Evolutionary conservation across 92 coral and sea anemone species (phyloP).

Genomic region (Palythoa heliodiscus): DNA sequence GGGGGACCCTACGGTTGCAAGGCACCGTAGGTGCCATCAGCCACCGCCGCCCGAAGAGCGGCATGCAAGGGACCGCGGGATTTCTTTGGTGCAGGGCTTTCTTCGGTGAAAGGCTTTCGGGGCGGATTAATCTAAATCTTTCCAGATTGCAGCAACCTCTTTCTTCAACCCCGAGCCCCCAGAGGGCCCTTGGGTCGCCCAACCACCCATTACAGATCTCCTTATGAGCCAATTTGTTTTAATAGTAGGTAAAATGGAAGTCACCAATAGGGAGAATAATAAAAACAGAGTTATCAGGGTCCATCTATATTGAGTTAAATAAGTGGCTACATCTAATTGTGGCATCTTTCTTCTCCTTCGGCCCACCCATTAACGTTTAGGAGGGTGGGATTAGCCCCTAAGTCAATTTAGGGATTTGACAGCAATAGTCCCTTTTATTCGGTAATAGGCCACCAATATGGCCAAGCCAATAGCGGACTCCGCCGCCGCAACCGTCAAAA

Average conservation of each 20-base stretch:
- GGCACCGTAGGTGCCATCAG: slow-evolving; percentile 30
- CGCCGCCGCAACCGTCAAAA: slow-evolving; percentile 85
- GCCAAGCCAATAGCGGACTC: slow-evolving; percentile 87
- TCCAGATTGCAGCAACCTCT: slow-evolving; percentile 43
- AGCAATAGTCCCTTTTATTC: slow-evolving; percentile 82
- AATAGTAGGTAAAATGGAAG: slow-evolving; percentile 66
- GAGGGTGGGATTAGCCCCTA: slow-evolving; percentile 62
- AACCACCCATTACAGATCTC: slow-evolving; percentile 58
- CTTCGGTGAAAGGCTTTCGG: slow-evolving; percentile 26
- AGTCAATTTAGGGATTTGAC: slow-evolving; percentile 79
- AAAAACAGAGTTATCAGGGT: slow-evolving; percentile 70
- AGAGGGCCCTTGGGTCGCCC: slow-evolving; percentile 40
- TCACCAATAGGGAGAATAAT: slow-evolving; percentile 66
- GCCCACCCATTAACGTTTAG: slow-evolving; percentile 26
- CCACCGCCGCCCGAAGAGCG: slow-evolving; percentile 38
- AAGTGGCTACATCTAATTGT: slow-evolving; percentile 76
- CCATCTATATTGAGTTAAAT: slow-evolving; percentile 85
- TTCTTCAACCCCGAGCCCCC: slow-evolving; percentile 43
- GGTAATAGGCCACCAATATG: slow-evolving; percentile 81
- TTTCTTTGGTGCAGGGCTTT: slow-evolving; percentile 12
- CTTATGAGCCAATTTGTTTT: slow-evolving; percentile 69
- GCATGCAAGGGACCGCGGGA: slow-evolving; percentile 33
- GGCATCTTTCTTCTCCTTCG: slow-evolving; percentile 63
- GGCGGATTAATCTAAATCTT: slow-evolving; percentile 36
- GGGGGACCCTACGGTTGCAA: slow-evolving; percentile 30